Evolutionary conservation across 2,113 vertebrate species (phyloP).

Genomic region (Butorides virescens): DNA sequence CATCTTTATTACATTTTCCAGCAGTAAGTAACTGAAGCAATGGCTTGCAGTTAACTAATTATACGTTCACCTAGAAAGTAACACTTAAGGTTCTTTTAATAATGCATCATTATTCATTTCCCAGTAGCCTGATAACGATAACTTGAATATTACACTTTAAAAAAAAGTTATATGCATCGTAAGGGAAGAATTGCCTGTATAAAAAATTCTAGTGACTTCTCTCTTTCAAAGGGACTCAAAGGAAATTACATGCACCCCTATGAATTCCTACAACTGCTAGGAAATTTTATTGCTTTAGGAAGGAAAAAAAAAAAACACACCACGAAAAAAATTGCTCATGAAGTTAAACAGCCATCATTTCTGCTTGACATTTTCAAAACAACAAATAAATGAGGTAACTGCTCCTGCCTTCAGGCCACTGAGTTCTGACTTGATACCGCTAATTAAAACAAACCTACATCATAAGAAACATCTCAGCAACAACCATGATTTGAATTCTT

Average conservation of each 20-base stretch:
- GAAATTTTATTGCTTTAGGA: not conserved
- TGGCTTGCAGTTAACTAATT: not conserved
- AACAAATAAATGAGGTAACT: not conserved
- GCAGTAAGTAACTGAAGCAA: not conserved
- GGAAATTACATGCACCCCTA: not conserved
- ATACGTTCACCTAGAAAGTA: not conserved
- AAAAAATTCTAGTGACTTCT: not conserved
- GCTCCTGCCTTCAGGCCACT: not conserved
- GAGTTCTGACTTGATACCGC: not conserved
- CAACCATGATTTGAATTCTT: not conserved
- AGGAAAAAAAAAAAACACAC: not conserved
- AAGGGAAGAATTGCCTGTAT: not conserved
- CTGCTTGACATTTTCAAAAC: not conserved
- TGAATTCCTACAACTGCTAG: not conserved
- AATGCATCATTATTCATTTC: not conserved
- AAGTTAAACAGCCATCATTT: not conserved
- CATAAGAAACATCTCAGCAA: not conserved
- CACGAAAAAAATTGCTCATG: not conserved
- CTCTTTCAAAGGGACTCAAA: not conserved
- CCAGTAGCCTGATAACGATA: not conserved
- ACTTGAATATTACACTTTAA: not conserved
- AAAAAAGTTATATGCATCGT: not conserved
- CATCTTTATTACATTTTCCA: slow-evolving; percentile 1
- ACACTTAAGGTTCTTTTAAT: not conserved
- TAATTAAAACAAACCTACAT: not conserved